Base-by-base conservation (phyloP, 2,113 vertebrate genomes). In the Bubalus kerabau region DNA sequence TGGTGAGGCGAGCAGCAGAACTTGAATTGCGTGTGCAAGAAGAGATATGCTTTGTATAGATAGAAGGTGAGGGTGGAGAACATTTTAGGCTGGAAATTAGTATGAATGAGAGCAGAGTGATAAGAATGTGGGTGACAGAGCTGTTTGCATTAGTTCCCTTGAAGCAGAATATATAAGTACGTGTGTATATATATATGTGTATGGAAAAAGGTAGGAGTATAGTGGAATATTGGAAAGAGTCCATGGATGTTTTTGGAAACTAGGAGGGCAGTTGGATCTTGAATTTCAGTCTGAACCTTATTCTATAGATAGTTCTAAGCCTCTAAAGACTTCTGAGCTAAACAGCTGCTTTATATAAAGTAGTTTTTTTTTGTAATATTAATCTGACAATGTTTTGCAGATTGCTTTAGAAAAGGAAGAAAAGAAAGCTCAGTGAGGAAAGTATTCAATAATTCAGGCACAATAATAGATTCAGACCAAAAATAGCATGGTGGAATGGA, bases 381-480 rank as follows among this genome's bases (percentile, higher is more conserved):
- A 71, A 74, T 60, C n/a, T 80, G 80, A 32, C 24, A 87, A 0
- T 81, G 28, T 80, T 84, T 94, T 84, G 88, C 60, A 89, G 48
- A 67, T 57, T 57, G 28, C 30, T 94, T 95, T 71, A 50, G 88
- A 94, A 96, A 57, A 74, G 59, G 48, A 81, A 84, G 60, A 92
- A 71, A 92, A 90, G 80, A 95, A 23, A 95, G 32, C 43, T 96
- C 71, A 28, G 59, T 48, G 87, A 94, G 24, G 46, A 83, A 86
- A 94, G 46, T 60, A 50, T 87, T 93, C 59, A 95, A n/a, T 76
- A 93, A 84, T 95, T 24, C 60, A 62, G 62, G 56, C 28, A 87
- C 80, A 74, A 93, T 43, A 74, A 93, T 43, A 87, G 60, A 76
- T 62, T 24, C 6, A 78, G 48, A 56, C 78, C 43, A 24, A 96